phyloP scores from a whole-genome alignment of 2,797 vertebrate genomes.

The Tachyglossus aculeatus region DNA sequence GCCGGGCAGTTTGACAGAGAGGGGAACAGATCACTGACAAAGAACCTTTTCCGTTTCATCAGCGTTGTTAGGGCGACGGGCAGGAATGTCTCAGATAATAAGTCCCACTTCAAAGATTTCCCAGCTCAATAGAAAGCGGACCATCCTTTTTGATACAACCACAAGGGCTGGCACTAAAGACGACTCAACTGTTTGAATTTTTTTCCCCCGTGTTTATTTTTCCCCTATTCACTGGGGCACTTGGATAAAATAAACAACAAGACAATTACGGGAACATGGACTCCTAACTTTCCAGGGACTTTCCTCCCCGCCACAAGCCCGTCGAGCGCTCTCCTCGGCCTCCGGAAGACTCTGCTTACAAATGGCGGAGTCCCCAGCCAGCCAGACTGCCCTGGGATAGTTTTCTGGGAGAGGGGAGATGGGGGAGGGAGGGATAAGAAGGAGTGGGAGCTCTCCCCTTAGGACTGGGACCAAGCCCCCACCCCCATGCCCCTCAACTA shows the following conservation, averaged over 20 bases:
- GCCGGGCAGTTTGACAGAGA: conserved; percentile 88
- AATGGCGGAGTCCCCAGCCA: too few relatives aligned
- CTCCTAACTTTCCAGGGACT: conserved; percentile 82
- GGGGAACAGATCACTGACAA: conserved; percentile 94
- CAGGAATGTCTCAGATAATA: conserved; percentile 96
- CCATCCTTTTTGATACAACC: conserved; percentile 90
- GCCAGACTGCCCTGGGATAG: too few relatives aligned
- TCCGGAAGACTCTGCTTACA: too few relatives aligned
- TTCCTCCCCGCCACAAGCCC: conserved; percentile 60
- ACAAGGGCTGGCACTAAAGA: conserved; percentile 89
- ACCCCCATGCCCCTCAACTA: too few relatives aligned
- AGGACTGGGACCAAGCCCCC: too few relatives aligned
- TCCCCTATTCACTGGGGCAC: conserved; percentile 84
- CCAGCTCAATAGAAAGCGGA: conserved; percentile 92
- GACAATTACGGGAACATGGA: conserved; percentile 87
- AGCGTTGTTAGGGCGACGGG: conserved; percentile 95
- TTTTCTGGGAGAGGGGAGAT: too few relatives aligned
- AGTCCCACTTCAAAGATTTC: conserved; percentile 91
- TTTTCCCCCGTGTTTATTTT: conserved; percentile 84
- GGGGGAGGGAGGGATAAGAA: too few relatives aligned
- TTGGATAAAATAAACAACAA: conserved; percentile 91
- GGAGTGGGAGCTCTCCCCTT: too few relatives aligned
- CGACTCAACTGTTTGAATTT: conserved; percentile 86
- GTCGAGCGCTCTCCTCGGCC: too few relatives aligned
- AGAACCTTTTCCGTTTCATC: conserved; percentile 95